Conservation (phyloP, 2,888 invertebrate species). For the Tetramorium bicarinatum region DNA sequence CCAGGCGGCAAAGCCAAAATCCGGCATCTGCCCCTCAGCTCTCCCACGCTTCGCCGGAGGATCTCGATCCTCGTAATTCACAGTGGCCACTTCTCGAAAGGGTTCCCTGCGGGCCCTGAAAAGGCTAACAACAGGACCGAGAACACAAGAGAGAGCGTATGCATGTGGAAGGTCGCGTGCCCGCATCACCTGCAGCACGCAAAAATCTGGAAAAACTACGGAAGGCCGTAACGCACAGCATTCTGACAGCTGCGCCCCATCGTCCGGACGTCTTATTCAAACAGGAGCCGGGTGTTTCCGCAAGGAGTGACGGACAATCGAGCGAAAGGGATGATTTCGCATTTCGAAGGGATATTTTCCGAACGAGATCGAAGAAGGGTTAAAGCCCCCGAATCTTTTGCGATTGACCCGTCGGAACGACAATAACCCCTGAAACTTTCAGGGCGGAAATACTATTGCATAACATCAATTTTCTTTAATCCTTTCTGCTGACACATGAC, state of each 20-base stretch:
- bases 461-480: background rate
- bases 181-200: constrained; percentile 81
- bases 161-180: constrained; percentile 81
- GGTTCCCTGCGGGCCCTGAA: constrained; percentile 68
- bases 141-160: constrained; percentile 40
- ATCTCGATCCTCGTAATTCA: constrained; percentile 77
- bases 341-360: constrained; percentile 59
- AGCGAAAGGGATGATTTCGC: constrained; percentile 63
- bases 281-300: constrained; percentile 59
- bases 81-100: constrained; percentile 68
- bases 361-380: constrained; percentile 39
- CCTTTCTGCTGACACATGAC: background rate
- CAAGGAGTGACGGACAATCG: constrained; percentile 35
- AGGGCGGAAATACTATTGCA: background rate
- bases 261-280: constrained; percentile 73
- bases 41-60: constrained; percentile 59
- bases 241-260: constrained; percentile 63
- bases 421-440: background rate
- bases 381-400: constrained; percentile 9
- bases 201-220: constrained; percentile 77
- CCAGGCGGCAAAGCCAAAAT: constrained; percentile 67
- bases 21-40: constrained; percentile 74
- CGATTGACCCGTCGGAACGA: constrained; percentile 18
- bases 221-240: constrained; percentile 53
- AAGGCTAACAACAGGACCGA: constrained; percentile 46